These are phyloP conservation scores for Ruditapes philippinarum DNA, from an alignment of 1,140 invertebrate genomes.

Conservation along the genomic window DNA sequence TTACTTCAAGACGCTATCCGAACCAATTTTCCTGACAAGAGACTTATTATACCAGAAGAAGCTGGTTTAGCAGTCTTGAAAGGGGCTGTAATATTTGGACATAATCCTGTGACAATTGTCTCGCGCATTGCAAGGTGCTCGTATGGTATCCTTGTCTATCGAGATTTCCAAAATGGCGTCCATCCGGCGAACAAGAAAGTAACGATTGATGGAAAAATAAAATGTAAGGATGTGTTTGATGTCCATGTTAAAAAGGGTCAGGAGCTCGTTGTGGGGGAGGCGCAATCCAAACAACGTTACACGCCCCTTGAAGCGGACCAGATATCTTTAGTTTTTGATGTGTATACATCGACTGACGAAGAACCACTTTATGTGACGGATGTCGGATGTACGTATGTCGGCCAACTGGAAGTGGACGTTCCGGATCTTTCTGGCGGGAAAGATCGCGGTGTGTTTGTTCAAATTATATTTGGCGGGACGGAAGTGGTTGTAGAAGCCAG, in stretches of 20 bases:
- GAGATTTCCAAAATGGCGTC: neutral
- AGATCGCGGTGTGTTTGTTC: constrained; percentile 17
- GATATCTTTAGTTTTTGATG: neutral
- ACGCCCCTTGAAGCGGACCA: constrained; percentile 25
- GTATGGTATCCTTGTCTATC: constrained; percentile 12
- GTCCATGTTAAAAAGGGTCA: neutral
- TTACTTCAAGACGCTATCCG: neutral
- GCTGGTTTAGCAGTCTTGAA: constrained; percentile 28
- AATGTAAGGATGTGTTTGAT: constrained; percentile 32
- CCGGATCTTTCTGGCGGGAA: neutral
- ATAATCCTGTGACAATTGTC: constrained; percentile 1
- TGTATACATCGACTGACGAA: constrained; percentile 47
- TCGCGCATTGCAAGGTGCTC: constrained; percentile 30
- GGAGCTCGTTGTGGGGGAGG: neutral
- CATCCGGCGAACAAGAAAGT: constrained; percentile 29
- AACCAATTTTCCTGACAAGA: neutral
- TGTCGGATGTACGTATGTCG: neutral
- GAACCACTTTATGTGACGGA: constrained; percentile 44
- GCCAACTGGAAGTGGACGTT: constrained; percentile 35
- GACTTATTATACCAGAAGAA: constrained; percentile 7
- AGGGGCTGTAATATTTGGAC: constrained; percentile 43
- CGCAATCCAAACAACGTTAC: neutral
- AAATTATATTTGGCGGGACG: constrained; percentile 43
- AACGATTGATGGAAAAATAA: neutral
- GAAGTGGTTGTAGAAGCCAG: constrained; percentile 15